Evolutionary conservation across 2,888 invertebrate genomes (phyloP).

Genomic region (Petrophora chlorosata): DNA sequence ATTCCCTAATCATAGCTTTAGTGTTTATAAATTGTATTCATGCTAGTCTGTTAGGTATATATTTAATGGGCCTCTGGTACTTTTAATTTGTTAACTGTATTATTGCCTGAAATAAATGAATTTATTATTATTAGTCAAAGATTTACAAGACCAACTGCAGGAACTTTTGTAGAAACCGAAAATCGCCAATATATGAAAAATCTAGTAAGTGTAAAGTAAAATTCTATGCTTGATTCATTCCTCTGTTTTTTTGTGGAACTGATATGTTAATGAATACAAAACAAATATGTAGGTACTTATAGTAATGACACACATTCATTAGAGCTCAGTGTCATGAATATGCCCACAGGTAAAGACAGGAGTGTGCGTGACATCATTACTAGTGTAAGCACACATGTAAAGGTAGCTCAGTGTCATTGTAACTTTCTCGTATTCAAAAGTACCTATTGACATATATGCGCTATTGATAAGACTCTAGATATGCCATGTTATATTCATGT

Average conservation of each 20-base stretch:
- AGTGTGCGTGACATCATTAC: not conserved
- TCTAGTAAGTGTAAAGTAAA: no score
- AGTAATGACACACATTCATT: not conserved
- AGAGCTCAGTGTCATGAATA: not conserved
- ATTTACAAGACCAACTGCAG: no score
- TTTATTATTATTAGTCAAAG: no score
- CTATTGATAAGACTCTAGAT: conserved; percentile 46
- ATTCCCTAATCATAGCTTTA: no score
- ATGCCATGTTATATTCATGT: no score
- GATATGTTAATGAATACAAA: conserved; percentile 3
- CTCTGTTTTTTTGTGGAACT: not conserved
- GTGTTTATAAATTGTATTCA: no score
- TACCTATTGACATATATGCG: conserved; percentile 24
- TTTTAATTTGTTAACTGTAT: no score
- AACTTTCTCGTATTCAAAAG: conserved; percentile 17
- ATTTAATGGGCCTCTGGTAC: no score
- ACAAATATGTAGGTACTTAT: not conserved
- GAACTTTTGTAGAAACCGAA: no score
- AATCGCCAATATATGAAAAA: no score
- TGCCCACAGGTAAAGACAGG: not conserved
- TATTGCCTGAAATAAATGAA: no score
- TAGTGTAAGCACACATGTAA: not conserved
- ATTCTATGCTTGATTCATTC: not conserved
- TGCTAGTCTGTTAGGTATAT: no score
- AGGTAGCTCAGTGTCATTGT: conserved; percentile 1